phyloP scores from a whole-genome alignment of 2,797 vertebrate genomes.

The Chaunax sp. region DNA sequence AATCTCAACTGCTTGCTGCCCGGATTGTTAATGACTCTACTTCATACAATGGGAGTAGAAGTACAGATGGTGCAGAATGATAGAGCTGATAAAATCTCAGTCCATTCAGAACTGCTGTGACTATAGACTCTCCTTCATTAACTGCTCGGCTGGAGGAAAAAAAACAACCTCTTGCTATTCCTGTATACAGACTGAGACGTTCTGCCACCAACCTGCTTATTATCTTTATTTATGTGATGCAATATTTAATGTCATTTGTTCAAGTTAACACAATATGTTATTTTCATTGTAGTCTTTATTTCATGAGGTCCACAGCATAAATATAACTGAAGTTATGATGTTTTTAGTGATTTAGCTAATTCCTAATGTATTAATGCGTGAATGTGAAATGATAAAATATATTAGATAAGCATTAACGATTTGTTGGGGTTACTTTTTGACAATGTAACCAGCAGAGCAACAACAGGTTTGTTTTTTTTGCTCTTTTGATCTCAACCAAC shows the following conservation, averaged over 20 bases:
- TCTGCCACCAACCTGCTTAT: slow-evolving; percentile 4
- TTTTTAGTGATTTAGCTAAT: neutral
- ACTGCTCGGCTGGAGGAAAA: neutral
- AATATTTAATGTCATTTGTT: neutral
- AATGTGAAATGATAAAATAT: too few species aligned
- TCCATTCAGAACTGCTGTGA: slow-evolving; percentile 20
- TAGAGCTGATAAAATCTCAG: slow-evolving; percentile 22
- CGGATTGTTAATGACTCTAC: slow-evolving; percentile 32
- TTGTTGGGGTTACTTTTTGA: too few species aligned
- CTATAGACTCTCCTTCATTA: slow-evolving; percentile 24
- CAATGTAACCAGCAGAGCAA: too few species aligned
- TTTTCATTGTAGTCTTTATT: neutral
- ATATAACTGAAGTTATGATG: neutral
- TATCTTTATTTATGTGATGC: slow-evolving; percentile 6
- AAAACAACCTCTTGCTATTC: slow-evolving; percentile 5
- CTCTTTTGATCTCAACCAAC: too few species aligned
- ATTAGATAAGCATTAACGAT: too few species aligned
- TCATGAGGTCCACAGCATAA: neutral
- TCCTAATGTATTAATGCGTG: too few species aligned
- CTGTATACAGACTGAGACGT: neutral
- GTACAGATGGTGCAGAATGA: slow-evolving; percentile 30
- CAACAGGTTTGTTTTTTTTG: too few species aligned
- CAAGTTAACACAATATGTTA: neutral
- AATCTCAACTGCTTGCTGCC: slow-evolving; percentile 21
- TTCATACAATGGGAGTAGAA: slow-evolving; percentile 30